Conservation (phyloP, 1,140 invertebrate species). For the Coelopa frigida region DNA sequence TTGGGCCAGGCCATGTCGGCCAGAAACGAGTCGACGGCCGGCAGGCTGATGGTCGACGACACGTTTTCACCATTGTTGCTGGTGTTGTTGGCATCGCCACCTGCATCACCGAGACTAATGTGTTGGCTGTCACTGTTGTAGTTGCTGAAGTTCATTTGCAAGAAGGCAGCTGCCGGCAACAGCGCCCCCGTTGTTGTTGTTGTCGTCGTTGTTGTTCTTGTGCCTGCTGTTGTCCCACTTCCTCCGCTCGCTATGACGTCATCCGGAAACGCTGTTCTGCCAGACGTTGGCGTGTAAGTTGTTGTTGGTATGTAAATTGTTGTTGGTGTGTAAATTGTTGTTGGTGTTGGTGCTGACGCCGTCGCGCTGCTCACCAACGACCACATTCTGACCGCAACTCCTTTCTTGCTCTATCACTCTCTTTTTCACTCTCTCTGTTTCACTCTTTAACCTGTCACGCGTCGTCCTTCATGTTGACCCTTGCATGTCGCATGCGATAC, state of each 20-base stretch:
- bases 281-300: neutral
- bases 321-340: neutral
- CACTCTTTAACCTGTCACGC: no score
- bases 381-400: no score
- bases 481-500: no score
- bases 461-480: no score
- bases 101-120: neutral
- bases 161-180: neutral
- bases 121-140: conserved; percentile 4
- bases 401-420: no score
- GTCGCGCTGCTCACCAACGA: no score
- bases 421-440: no score
- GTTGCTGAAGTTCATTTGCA: neutral
- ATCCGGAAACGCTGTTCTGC: no score
- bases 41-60: no score
- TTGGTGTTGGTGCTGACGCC: conserved; percentile 2
- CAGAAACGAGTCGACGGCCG: conserved; percentile 11
- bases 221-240: neutral
- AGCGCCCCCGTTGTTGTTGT: neutral
- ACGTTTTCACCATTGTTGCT: neutral
- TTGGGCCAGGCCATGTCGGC: conserved; percentile 15
- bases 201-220: neutral
- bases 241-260: no score
- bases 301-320: no score
- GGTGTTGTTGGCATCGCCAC: neutral